Evolutionary conservation across 2,888 invertebrate species (phyloP).

Genomic region (Agrenia bidenticulata): DNA sequence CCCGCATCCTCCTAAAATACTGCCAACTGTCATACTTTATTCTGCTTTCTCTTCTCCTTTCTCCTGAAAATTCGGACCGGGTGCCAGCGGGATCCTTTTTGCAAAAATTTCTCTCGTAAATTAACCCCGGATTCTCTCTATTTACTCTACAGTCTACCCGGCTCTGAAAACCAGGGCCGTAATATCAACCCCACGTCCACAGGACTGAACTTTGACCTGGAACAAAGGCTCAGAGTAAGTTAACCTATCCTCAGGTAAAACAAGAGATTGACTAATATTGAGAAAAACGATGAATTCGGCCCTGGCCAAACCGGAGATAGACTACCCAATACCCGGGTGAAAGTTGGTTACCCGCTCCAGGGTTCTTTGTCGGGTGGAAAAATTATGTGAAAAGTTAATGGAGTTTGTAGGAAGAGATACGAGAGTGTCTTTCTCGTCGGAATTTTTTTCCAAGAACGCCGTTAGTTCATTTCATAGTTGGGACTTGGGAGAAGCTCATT

Average conservation of each 20-base stretch:
- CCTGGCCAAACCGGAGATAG: no score
- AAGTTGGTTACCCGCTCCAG: no score
- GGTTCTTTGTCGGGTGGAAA: neutral
- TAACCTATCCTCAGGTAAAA: no score
- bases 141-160: neutral
- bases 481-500: neutral
- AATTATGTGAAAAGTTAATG: slow-evolving; percentile 34
- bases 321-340: no score
- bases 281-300: no score
- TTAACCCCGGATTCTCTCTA: slow-evolving; percentile 26
- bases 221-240: no score
- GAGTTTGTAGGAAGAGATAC: slow-evolving; percentile 8
- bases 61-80: neutral
- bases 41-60: slow-evolving; percentile 21
- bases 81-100: slow-evolving; percentile 15
- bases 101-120: slow-evolving; percentile 42
- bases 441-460: no score
- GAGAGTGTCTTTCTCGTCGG: no score
- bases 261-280: no score
- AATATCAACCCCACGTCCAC: no score
- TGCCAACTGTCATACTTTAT: slow-evolving; percentile 23
- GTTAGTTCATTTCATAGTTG: neutral
- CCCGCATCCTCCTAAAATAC: neutral
- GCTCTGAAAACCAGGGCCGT: no score
- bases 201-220: no score